Base-by-base conservation (phyloP, 2,888 invertebrate genomes). In the Sinhomidia bicolor region DNA sequence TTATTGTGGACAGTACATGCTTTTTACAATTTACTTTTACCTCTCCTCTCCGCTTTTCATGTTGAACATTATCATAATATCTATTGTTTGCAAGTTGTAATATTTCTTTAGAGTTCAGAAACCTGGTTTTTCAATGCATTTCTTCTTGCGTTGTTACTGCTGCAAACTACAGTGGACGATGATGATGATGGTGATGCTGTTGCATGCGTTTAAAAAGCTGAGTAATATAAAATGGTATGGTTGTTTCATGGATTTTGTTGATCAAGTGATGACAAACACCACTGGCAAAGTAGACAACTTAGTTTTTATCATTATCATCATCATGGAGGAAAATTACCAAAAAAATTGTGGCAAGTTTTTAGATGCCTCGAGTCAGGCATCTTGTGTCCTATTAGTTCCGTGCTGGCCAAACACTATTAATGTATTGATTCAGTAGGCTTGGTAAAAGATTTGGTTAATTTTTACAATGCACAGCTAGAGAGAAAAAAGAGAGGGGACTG, bases 251-350 rank as follows among this genome's bases (percentile, higher is more conserved):
- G 60, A 54, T 54, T 36, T n/a, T 41, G 68, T 41, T 68, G 32
- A 68, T 41, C 41, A 68, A 36, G 68, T 68, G 68, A 68, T 36
- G 68, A 68, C 29, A 68, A 68, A 36, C 29, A 68, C 68, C n/a
- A 9, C 32, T 10, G 65, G 65, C 32, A 65, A 65, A 65, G 7
- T 68, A 26, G 36, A 65, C 26, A 26, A n/a, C 26, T 10, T 26
- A 12, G 29, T 17, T 3, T 32, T 29, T 65, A n/a, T 7, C 10
- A n/a, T 23, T 23, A 10, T 32, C 7, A 17, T 68, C 20, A 36
- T 68, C 29, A n/a, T 14, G n/a, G 29, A 32, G n/a, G 6, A 36
- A 68, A 68, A 41, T 32, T 12, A n/a, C 2, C 10, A 36, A 32
- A 68, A 65, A 36, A 32, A n/a, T 14, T 17, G 17, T 32, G 32